Evolutionary conservation across 2,888 invertebrate species (phyloP), one percentile per base, ranked within the genome.

Genomic region (Zygogramma bicolorata): DNA sequence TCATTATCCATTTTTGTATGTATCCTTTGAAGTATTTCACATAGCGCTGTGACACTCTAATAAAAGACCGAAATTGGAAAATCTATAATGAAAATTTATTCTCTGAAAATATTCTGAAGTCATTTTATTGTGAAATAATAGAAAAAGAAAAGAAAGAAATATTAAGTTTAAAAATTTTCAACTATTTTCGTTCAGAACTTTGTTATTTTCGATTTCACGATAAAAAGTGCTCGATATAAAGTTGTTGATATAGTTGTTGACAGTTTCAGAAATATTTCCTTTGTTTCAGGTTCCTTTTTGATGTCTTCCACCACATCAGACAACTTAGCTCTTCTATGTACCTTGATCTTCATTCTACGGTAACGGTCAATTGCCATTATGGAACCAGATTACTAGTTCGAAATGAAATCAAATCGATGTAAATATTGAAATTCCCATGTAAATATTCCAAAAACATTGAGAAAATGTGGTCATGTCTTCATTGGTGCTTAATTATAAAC

Each of bases 251-350:
- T 34, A 34, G 6, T 34, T 13, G 34, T 46, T 15, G 20, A 22
- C 0, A 46, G 1, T 3, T 20, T 0, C 8, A 1, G 18, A 2
- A 10, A 7, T 46, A 46, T 20, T 20, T 46, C 58, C 42, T 49
- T 49, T 65, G 31, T 70, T 70, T 6, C 70, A 70, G 70, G 70
- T 60, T 53, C 40, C 15, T 13, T 22, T 22, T 18, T 7, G 10
- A 1, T 4, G 5, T 29, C 66, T 18, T 15, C 63, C 13, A 20
- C 3, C 8, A 22, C 8, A 34, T 3, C 27, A 20, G 27, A 40
- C 27, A 8, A 25, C 20, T 38, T 61, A 10, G 25, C 31, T 7
- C 65, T 70, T 2, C 20, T 61, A 20, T 22, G 18, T 2, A 8
- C 49, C 10, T 8, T 58, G n/a, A 27, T 38, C 7, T 20, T n/a